Evolutionary conservation across 2,113 vertebrate genomes (phyloP), one percentile per base, ranked within the genome.

Genomic region (Pseudorhombus dupliciocellatus): DNA sequence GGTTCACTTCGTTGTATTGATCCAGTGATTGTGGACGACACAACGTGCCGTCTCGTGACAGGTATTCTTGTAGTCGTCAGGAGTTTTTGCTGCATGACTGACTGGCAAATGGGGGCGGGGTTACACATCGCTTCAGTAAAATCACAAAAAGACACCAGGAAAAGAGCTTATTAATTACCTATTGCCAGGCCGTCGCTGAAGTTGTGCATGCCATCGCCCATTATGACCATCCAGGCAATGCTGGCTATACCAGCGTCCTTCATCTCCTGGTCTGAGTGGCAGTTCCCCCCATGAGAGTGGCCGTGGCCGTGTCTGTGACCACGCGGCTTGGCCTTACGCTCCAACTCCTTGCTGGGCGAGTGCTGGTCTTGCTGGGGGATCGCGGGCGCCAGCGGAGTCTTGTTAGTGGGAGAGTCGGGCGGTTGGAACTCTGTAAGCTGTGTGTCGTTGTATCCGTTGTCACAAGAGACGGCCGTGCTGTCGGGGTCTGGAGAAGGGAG

Each of bases 151-250:
- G n/a, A n/a, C n/a, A n/a, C n/a, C n/a, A n/a, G n/a, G n/a, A n/a
- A n/a, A n/a, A n/a, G n/a, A n/a, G n/a, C 34, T 11, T 2, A 3
- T 37, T 11, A 37, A 37, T 37, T 50, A 99, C 98, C 98, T 64
- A 99, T 99, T 31, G 98, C 98, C 30, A 99, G 92, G 18, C 98
- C 98, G 24, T 99, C 98, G 25, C 98, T 99, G 91, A 99, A 98
- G 91, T 99, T 99, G 88, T 99, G 98, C 94, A 99, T 98, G 81
- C 98, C 98, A 11, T 99, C 98, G 40, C 98, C 98, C 97, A 99
- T 98, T 89, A 99, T 99, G 59, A 99, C 98, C 98, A 99, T 99
- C 98, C 98, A 99, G 75, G 98, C 98, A 53, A 99, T 99, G 79
- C 96, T 99, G 70, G 98, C 95, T 26, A 99, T 97, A 1, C 96